Evolutionary conservation across 2,113 vertebrate species (phyloP), one percentile per base, ranked within the genome.

Genomic region (Procapra przewalskii): DNA sequence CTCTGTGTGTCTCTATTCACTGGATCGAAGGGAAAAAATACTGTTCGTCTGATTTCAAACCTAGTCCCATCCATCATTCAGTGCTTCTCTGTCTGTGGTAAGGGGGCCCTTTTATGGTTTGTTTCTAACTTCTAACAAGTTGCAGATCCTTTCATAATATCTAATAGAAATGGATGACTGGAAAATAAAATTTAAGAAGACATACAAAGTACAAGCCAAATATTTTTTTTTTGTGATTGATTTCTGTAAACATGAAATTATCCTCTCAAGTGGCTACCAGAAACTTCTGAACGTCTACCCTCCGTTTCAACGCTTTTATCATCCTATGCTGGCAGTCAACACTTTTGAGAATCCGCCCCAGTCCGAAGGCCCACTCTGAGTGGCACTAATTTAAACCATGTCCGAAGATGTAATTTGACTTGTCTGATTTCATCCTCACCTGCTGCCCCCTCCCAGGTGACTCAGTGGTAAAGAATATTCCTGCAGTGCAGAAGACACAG

Each of bases 391-490:
- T 77, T 48, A 19, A 88, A 75, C 31, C 57, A 83, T 64, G 40
- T 48, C 75, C 7, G 3, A 12, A 52, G n/a, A 59, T 29, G 21
- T 36, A 25, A 8, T 4, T 16, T 36, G 45, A 23, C 8, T 48
- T 21, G 2, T 31, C 5, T 15, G 82, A 91, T 31, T 62, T 16
- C 50, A 16, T 6, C 6, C 57, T 75, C 19, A 27, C 12, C 6
- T 0, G 0, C 0, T 25, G 3, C 2, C 60, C 27, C 7, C 8
- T 71, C 81, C 31, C 29, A 31, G 21, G 84, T 27, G 15, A 16
- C 50, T 43, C 21, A 50, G 27, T 27, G n/a, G 71, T 77, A 43
- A 43, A 43, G 71, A 43, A 77, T 27, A 13, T 40, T 40, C 40
- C 12, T 43, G 40, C 23, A 43, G 3, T 77, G 23, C 71, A 77